A percentile compares a stretch with the other conserved stretches of the same genome.
Evolutionary conservation across 2,888 invertebrate genomes (phyloP).

Genomic region (Parnassius apollo): DNA sequence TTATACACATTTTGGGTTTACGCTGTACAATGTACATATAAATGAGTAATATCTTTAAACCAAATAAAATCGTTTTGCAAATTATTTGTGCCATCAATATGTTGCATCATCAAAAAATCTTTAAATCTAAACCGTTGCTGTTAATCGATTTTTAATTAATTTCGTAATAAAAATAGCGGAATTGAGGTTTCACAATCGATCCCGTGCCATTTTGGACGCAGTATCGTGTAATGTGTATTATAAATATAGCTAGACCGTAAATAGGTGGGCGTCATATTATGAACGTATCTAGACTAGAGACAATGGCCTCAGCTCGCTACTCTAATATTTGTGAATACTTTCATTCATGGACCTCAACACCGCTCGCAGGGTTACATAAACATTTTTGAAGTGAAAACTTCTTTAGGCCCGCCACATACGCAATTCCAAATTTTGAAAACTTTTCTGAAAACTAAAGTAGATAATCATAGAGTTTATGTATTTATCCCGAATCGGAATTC

Average conservation of each 20-base stretch:
- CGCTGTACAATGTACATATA: too few species aligned
- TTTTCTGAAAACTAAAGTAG: too few species aligned
- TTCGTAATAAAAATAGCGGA: conserved; percentile 15
- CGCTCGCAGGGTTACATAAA: too few species aligned
- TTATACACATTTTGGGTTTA: too few species aligned
- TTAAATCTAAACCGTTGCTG: not conserved
- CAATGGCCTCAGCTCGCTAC: conserved; percentile 54
- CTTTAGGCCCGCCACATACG: too few species aligned
- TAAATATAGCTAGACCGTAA: conserved; percentile 61
- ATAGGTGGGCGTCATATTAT: conserved; percentile 68
- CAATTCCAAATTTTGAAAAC: too few species aligned
- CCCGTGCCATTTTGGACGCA: conserved; percentile 50
- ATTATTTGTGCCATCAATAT: not conserved
- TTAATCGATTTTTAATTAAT: conserved; percentile 15
- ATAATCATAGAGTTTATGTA: too few species aligned
- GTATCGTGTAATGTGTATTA: conserved; percentile 53
- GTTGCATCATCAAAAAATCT: not conserved
- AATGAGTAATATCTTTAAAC: not conserved
- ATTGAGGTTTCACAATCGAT: conserved; percentile 17
- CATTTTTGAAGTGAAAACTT: too few species aligned
- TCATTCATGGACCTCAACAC: conserved; percentile 23
- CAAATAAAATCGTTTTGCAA: not conserved
- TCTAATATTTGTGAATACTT: conserved; percentile 34
- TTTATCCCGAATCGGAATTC: too few species aligned
- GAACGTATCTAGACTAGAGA: conserved; percentile 49